A percentile compares a stretch with the other conserved stretches of the same genome.
phyloP scores from a whole-genome alignment of 2,888 invertebrate genomes.

The Electrophaes corylata region DNA sequence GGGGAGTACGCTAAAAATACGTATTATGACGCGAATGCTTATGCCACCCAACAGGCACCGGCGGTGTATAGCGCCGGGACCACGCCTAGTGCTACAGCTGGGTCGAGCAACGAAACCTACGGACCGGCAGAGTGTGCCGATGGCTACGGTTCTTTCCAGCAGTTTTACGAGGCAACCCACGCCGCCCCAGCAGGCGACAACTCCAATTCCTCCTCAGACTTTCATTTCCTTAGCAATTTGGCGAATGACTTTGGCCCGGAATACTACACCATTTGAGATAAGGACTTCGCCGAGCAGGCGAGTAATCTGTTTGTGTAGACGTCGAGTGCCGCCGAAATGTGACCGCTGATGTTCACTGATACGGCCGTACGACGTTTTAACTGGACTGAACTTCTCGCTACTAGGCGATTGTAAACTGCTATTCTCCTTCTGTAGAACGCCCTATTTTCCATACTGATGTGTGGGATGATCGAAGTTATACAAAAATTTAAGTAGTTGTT shows the following conservation, averaged over 20 bases:
- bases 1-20: constrained; percentile 81
- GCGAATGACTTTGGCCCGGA: constrained; percentile 97
- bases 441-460: neutral
- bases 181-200: constrained; percentile 87
- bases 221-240: constrained; percentile 95
- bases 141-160: constrained; percentile 88
- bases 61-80: constrained; percentile 50
- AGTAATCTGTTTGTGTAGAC: constrained; percentile 80
- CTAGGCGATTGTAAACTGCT: constrained; percentile 60
- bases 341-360: constrained; percentile 24
- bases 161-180: constrained; percentile 86
- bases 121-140: constrained; percentile 83
- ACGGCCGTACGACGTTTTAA: constrained; percentile 52
- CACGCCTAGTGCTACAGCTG: constrained; percentile 50
- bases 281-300: constrained; percentile 82
- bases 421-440: constrained; percentile 50
- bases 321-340: constrained; percentile 26
- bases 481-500: neutral
- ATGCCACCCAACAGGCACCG: constrained; percentile 65
- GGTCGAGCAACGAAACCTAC: constrained; percentile 72
- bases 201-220: constrained; percentile 96
- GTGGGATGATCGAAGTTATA: neutral
- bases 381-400: constrained; percentile 58
- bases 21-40: constrained; percentile 73
- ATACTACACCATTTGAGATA: constrained; percentile 89